A percentile compares a stretch with the other conserved stretches of the same genome.
phyloP scores from a whole-genome alignment of 2,888 invertebrate genomes.

The Mesopsocus fuscifrons region DNA sequence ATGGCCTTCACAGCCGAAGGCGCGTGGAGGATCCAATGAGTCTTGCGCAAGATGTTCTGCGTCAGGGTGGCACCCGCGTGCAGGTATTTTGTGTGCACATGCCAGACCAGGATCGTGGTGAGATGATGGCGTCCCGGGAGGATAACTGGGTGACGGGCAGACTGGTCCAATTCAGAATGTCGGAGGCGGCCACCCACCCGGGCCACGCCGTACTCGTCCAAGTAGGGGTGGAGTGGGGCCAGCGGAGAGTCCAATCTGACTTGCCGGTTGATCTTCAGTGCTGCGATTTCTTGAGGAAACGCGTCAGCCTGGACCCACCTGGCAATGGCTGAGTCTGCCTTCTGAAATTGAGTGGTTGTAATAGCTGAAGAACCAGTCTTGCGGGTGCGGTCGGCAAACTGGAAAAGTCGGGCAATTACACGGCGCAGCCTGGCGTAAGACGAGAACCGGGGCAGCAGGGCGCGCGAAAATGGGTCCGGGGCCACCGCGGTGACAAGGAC shows the following conservation, averaged over 20 bases:
- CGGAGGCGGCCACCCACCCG: neutral
- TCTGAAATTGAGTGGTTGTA: neutral
- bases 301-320: too few species aligned
- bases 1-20: conserved; percentile 8
- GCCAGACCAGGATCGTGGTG: conserved; percentile 11
- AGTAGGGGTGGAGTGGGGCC: neutral
- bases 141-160: conserved; percentile 12
- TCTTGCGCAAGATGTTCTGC: conserved; percentile 19
- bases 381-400: too few species aligned
- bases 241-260: neutral
- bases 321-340: neutral
- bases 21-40: conserved; percentile 23
- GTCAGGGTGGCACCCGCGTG: conserved; percentile 7
- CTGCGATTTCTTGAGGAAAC: too few species aligned
- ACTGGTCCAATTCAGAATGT: neutral
- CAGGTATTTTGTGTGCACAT: conserved; percentile 7
- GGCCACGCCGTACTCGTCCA: neutral
- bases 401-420: too few species aligned
- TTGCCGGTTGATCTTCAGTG: too few species aligned
- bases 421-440: too few species aligned
- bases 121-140: conserved; percentile 9
- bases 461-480: too few species aligned
- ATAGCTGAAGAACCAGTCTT: neutral
- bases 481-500: neutral
- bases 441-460: too few species aligned